A percentile compares a stretch with the other conserved stretches of the same genome.
Evolutionary conservation across 2,797 vertebrate species (phyloP).

Genomic region (Capromys pilorides): DNA sequence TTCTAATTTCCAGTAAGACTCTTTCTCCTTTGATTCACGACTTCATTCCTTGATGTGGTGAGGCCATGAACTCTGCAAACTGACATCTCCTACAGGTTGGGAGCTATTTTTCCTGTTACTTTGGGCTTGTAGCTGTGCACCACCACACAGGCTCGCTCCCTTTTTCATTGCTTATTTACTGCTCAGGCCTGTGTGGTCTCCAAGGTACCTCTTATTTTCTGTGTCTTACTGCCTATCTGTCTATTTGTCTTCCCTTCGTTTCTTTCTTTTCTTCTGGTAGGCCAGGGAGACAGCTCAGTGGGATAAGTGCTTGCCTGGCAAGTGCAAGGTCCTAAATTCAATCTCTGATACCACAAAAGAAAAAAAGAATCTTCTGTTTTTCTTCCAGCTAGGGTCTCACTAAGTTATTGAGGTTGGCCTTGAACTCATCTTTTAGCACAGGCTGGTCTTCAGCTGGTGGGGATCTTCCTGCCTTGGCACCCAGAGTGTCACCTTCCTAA

Average conservation of each 20-base stretch:
- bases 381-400: neutral
- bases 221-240: neutral
- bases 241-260: neutral
- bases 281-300: too few relatives aligned
- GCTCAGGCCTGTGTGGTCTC: neutral
- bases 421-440: neutral
- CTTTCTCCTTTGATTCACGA: neutral
- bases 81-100: neutral
- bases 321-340: too few relatives aligned
- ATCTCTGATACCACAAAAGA: too few relatives aligned
- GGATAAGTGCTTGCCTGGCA: too few relatives aligned
- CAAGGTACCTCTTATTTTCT: neutral
- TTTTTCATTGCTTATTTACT: neutral
- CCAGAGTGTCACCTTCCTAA: neutral
- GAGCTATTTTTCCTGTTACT: neutral
- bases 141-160: neutral
- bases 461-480: neutral
- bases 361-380: neutral
- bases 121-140: neutral
- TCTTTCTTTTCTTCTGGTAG: neutral
- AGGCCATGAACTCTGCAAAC: neutral
- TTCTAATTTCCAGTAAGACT: neutral
- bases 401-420: neutral
- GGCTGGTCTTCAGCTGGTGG: neutral
- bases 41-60: neutral